Conservation (phyloP, 2,888 invertebrate species). For the Venusia cambrica region DNA sequence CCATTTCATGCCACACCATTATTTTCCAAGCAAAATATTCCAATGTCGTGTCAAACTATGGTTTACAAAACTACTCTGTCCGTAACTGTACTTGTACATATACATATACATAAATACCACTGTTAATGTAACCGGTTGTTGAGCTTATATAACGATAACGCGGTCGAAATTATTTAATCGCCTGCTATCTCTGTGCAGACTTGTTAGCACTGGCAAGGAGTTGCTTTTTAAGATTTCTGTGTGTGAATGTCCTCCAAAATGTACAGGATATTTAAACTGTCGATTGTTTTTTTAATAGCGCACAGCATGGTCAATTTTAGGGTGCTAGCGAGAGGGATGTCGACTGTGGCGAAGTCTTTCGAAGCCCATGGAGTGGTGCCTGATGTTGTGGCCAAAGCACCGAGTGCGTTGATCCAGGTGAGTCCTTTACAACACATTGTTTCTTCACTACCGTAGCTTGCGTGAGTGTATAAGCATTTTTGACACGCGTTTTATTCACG, state of each 20-base stretch:
- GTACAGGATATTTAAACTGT: constrained; percentile 55
- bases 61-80: no score
- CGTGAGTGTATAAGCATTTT: constrained; percentile 2
- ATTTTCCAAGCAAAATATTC: no score
- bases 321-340: constrained; percentile 70
- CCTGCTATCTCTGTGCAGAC: constrained; percentile 1
- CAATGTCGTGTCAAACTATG: no score
- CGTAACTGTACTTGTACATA: no score
- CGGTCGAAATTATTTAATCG: constrained; percentile 11
- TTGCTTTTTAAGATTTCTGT: no score
- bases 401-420: constrained; percentile 74
- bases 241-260: constrained; percentile 31
- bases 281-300: constrained; percentile 71
- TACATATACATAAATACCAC: no score
- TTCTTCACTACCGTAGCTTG: neutral
- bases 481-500: constrained; percentile 3
- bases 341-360: constrained; percentile 75
- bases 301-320: constrained; percentile 75
- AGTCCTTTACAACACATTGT: constrained; percentile 36
- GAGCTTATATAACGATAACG: no score
- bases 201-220: neutral
- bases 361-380: constrained; percentile 85
- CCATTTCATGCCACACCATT: no score
- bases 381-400: constrained; percentile 86
- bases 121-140: no score